A percentile compares a stretch with the other conserved stretches of the same genome.
Conservation (phyloP, 1,140 invertebrate species). For the Drosophila punjabiensis region DNA sequence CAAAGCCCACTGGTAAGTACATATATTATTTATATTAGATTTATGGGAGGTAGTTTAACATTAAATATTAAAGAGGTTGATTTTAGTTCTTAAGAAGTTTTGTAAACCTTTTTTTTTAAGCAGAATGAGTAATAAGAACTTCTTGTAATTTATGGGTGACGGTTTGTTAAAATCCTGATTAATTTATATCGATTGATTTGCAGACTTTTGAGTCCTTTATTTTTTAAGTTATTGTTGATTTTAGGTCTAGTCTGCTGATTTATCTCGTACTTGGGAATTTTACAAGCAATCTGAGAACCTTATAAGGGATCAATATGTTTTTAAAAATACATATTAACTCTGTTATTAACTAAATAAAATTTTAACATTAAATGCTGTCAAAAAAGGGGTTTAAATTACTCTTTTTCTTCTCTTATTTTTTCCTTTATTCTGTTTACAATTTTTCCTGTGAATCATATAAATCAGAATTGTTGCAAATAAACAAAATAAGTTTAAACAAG, state of each 20-base stretch:
- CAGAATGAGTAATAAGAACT: neutral
- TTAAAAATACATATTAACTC: too few species aligned
- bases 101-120: neutral
- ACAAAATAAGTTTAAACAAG: slow-evolving; percentile 14
- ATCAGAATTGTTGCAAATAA: slow-evolving; percentile 19
- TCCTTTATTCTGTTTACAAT: slow-evolving; percentile 1
- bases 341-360: neutral
- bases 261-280: neutral
- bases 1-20: slow-evolving; percentile 79
- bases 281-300: too few species aligned
- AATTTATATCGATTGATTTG: neutral
- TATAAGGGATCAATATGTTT: too few species aligned
- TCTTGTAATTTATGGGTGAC: neutral
- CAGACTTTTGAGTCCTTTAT: neutral
- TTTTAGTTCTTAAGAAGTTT: neutral
- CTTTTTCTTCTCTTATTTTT: neutral
- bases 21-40: neutral
- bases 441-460: slow-evolving; percentile 22
- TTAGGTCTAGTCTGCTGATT: neutral
- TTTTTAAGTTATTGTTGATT: neutral
- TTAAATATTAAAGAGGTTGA: neutral
- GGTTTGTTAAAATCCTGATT: too few species aligned
- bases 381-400: neutral
- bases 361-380: too few species aligned
- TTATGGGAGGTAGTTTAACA: neutral